Evolutionary conservation across 2,888 invertebrate species (phyloP).

Genomic region (Euplexia lucipara): DNA sequence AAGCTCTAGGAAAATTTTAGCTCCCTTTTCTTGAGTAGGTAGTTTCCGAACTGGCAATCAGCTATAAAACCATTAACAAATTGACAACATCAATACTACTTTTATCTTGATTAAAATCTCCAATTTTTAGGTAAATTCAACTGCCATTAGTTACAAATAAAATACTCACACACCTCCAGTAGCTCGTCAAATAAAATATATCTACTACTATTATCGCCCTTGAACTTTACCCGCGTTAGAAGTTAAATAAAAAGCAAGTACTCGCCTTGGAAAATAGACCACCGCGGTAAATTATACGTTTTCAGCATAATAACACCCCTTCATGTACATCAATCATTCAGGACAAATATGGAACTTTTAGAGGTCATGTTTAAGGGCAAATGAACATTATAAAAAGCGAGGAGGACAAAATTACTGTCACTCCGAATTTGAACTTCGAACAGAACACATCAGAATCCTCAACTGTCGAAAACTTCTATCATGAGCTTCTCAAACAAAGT

Average conservation of each 20-base stretch:
- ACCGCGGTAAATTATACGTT: slow-evolving; percentile 30
- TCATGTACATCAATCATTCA: slow-evolving; percentile 16
- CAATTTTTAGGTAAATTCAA: not conserved
- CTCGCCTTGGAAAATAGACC: slow-evolving; percentile 13
- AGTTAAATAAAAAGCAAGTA: not conserved
- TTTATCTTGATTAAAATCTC: slow-evolving; percentile 9
- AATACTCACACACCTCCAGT: slow-evolving; percentile 12
- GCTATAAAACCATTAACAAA: not conserved
- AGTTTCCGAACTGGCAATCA: not conserved
- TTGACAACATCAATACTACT: no score
- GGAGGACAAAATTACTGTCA: not conserved
- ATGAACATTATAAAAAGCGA: slow-evolving; percentile 31
- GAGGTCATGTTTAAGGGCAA: slow-evolving; percentile 27
- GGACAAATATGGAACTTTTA: not conserved
- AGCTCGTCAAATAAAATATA: slow-evolving; percentile 19
- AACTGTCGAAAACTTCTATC: not conserved
- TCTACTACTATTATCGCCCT: slow-evolving; percentile 23
- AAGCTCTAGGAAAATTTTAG: no score
- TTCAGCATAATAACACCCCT: slow-evolving; percentile 24
- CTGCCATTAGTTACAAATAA: slow-evolving; percentile 1
- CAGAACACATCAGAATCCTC: not conserved
- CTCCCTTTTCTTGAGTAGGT: no score
- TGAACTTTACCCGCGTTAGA: not conserved
- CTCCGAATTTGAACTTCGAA: not conserved
- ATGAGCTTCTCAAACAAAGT: slow-evolving; percentile 84